Base-by-base conservation (phyloP, 1,140 invertebrate species). In the Leptoteleia sp. region DNA sequence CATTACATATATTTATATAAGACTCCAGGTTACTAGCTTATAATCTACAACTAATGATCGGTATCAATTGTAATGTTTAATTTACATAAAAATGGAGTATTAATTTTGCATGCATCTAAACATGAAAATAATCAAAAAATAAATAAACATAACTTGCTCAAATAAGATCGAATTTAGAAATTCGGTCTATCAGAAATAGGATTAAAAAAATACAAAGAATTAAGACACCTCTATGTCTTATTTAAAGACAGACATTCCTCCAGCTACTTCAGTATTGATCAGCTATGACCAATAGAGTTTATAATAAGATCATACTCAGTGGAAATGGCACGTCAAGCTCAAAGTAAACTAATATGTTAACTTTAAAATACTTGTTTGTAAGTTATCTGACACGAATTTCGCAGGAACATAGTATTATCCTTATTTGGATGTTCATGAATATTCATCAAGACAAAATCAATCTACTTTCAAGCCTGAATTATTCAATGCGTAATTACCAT, bases 201-300 rank as follows among this genome's bases (percentile, higher is more conserved):
- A 22, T 3, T 22, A 22, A 2, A 11, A 35, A 13, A 35, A 3
- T 12, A 12, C 11, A 3, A 35, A 35, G 33, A 35, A 1, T 12
- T 16, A 38, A 16, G 2, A 38, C 13, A 38, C 8, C 31, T 37
- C 15, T 40, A 0, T 40, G 35, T 16, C 12, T 45, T 12, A 22
- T 17, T 19, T 38, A 54, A 54, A 22, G 38, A 5, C 16, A 40
- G 52, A 40, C 35, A 15, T 38, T 9, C 33, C 40, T 27, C 0
- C 4, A 55, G 47, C 50, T 38, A 25, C 22, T 55, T 40, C 19
- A 17, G 55, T 61, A 61, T 61, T 47, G 40, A 61, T 47, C 42
- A 47, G 37, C 40, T 8, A 22, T 61, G 47, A 45, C 55, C 55
- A 61, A 61, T 61, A 35, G n/a, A 33, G 55, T 42, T 61, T 27